phyloP scores from a whole-genome alignment of 2,113 vertebrate species.

The Zosterops pallidus region DNA sequence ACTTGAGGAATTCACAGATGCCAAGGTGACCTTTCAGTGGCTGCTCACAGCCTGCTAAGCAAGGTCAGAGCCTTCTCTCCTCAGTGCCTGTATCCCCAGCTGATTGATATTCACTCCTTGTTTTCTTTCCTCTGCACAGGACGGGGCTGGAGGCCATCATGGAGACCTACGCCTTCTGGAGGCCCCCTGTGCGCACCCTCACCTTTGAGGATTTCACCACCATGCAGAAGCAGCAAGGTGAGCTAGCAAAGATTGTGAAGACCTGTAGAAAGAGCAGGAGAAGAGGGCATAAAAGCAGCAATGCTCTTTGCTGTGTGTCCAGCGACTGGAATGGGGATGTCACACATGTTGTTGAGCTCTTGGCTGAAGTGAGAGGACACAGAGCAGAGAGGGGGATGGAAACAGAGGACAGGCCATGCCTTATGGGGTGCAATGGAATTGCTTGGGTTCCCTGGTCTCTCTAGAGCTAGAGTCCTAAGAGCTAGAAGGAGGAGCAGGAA shows the following conservation, averaged over 20 bases:
- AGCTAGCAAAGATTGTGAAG: not conserved
- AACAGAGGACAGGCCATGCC: not conserved
- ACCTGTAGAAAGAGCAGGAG: not conserved
- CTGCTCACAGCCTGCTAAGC: not conserved
- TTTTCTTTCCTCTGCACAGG: constrained; percentile 71
- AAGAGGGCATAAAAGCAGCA: not conserved
- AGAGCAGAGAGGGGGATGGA: not conserved
- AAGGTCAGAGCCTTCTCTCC: not conserved
- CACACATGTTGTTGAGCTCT: not conserved
- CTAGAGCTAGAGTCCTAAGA: not conserved
- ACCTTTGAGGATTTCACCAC: constrained; percentile 99
- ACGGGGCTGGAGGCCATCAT: constrained; percentile 98
- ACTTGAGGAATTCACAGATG: not conserved
- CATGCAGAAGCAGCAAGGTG: constrained; percentile 99
- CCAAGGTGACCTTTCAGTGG: not conserved
- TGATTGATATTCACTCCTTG: not conserved
- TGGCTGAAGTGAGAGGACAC: not conserved
- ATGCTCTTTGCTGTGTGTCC: not conserved
- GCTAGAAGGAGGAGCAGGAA: not conserved
- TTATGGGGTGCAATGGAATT: not conserved
- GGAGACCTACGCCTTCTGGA: constrained; percentile 99
- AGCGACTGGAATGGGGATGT: accelerated
- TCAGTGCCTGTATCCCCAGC: not conserved
- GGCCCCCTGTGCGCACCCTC: constrained; percentile 94
- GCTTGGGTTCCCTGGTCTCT: not conserved